phyloP scores from a whole-genome alignment of 2,888 invertebrate genomes.

The Drosophila cracens region DNA sequence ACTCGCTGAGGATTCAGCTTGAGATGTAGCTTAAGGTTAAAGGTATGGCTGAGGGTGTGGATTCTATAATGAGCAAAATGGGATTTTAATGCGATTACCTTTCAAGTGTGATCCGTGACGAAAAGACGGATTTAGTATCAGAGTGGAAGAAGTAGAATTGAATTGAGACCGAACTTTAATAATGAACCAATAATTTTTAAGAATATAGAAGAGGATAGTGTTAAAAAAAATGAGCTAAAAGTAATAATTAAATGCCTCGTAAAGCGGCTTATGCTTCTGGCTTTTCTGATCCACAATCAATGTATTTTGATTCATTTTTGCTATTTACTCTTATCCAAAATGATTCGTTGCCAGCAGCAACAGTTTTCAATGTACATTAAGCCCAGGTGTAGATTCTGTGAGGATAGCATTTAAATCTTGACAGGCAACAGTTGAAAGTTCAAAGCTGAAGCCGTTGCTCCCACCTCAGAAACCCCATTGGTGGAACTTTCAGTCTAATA shows the following conservation, averaged over 20 bases:
- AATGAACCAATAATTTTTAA: background rate
- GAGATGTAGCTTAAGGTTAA: background rate
- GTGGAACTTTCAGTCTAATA: slow-evolving; percentile 8
- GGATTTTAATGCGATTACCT: slow-evolving; percentile 3
- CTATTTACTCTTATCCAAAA: slow-evolving; percentile 6
- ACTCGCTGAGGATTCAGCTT: background rate
- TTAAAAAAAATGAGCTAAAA: background rate
- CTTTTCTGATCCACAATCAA: background rate
- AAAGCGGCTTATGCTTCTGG: background rate
- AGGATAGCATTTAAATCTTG: slow-evolving; percentile 18
- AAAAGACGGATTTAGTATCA: too few relatives aligned
- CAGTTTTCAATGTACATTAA: slow-evolving; percentile 13
- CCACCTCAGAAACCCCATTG: background rate
- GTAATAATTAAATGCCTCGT: background rate
- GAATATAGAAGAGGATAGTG: background rate
- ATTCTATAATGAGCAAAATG: slow-evolving; percentile 2
- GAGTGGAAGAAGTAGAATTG: background rate
- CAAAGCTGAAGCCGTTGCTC: slow-evolving; percentile 42
- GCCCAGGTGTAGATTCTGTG: slow-evolving; percentile 8
- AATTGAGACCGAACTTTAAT: background rate
- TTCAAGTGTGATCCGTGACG: background rate
- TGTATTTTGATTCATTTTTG: background rate
- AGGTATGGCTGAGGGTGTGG: background rate
- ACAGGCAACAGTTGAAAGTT: slow-evolving; percentile 57
- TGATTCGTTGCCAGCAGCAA: slow-evolving; percentile 11